phyloP scores from a whole-genome alignment of 1,140 invertebrate species.

The Aphaenogaster rudis region DNA sequence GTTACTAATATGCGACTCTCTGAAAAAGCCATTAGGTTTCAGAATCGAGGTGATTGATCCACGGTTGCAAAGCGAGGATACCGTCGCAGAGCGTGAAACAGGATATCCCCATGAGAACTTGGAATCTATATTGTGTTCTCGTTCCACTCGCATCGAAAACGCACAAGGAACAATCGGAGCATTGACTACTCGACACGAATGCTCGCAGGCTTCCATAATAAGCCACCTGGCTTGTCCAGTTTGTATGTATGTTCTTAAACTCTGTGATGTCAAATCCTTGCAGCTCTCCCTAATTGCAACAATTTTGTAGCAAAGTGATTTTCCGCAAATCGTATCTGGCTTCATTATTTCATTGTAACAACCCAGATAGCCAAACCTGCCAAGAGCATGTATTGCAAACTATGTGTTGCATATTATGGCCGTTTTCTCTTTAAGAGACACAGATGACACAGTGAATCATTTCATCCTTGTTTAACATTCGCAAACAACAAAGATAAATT shows the following conservation, averaged over 20 bases:
- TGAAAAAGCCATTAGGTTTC: slow-evolving; percentile 38
- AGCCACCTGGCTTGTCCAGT: slow-evolving; percentile 89
- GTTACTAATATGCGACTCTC: slow-evolving; percentile 89
- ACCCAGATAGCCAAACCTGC: too few species aligned
- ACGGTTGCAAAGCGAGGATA: slow-evolving; percentile 44
- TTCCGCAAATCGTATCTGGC: background rate
- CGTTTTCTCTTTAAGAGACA: too few species aligned
- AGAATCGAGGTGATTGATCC: background rate
- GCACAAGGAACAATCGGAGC: slow-evolving; percentile 77
- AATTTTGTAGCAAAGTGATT: slow-evolving; percentile 20
- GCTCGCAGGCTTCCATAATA: slow-evolving; percentile 88
- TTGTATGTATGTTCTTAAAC: slow-evolving; percentile 88
- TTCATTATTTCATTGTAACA: background rate
- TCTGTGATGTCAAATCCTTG: slow-evolving; percentile 86
- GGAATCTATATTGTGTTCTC: slow-evolving; percentile 79
- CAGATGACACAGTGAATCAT: too few species aligned
- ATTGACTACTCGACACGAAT: slow-evolving; percentile 80
- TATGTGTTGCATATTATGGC: too few species aligned
- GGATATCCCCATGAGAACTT: slow-evolving; percentile 78
- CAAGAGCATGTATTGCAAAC: too few species aligned
- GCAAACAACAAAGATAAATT: too few species aligned
- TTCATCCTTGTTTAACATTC: too few species aligned
- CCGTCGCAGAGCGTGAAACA: slow-evolving; percentile 84
- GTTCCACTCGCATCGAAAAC: slow-evolving; percentile 75
- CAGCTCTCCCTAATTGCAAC: slow-evolving; percentile 75